Conservation (phyloP, 2,888 invertebrate genomes). For the Ornithoptera priamus region DNA sequence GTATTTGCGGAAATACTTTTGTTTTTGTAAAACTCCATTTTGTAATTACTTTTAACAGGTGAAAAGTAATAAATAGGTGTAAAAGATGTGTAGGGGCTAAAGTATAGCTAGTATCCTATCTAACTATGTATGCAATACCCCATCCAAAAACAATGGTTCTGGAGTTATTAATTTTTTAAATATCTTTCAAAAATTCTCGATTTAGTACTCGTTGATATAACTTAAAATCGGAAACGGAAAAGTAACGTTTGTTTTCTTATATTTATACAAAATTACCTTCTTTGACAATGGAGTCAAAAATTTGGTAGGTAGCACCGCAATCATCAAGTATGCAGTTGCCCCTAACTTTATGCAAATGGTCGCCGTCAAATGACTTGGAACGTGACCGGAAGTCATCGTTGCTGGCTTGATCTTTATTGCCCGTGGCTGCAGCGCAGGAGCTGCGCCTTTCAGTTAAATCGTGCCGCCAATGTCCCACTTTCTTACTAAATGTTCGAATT, state of each 20-base stretch:
- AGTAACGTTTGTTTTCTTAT: neutral
- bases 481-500: slow-evolving; percentile 87
- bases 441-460: slow-evolving; percentile 73
- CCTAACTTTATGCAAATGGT: slow-evolving; percentile 62
- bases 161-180: too few relatives aligned
- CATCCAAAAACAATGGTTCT: too few relatives aligned
- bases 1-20: too few relatives aligned
- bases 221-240: neutral
- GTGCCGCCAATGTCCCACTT: slow-evolving; percentile 85
- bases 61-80: too few relatives aligned
- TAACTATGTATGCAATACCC: too few relatives aligned
- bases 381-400: slow-evolving; percentile 85
- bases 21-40: too few relatives aligned
- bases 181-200: too few relatives aligned
- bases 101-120: too few relatives aligned
- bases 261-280: slow-evolving; percentile 55
- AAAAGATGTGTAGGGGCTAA: too few relatives aligned
- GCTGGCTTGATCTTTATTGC: slow-evolving; percentile 74
- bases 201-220: neutral
- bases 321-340: slow-evolving; percentile 82
- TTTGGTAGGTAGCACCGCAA: slow-evolving; percentile 89
- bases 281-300: slow-evolving; percentile 87
- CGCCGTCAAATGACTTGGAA: slow-evolving; percentile 88
- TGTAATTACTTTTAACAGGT: too few relatives aligned
- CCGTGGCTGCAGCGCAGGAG: slow-evolving; percentile 66